Base-by-base conservation (phyloP, 2,888 invertebrate genomes). In the Choreutis nemorana region DNA sequence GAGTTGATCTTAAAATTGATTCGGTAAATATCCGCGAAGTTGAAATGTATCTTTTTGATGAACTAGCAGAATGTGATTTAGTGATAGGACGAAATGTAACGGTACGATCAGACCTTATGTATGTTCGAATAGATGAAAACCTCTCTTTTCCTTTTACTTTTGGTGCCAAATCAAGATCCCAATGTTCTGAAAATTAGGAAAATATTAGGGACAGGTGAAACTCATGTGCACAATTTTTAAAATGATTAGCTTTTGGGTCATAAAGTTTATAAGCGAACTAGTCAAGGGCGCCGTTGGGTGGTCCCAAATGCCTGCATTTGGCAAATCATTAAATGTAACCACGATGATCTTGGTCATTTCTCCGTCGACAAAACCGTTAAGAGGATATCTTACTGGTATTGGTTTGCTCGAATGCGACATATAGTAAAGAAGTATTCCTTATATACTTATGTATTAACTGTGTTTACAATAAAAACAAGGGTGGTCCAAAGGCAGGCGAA, bases 391-490 rank as follows among this genome's bases (percentile, higher is more conserved):
- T 7, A 13, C 6, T 22, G 22, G 14, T 31, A 23, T 23, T 31
- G 27, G 31, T 31, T 31, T 20, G 14, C 31, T n/a, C 16, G 33
- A 4, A 16, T 31, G 23, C 26, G 26, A 14, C 23, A 23, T 4
- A 23, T 14, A 2, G 18, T 31, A n/a, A 2, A 18, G 3, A 31
- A 31, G 15, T 31, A 31, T 6, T 23, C 26, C n/a, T n/a, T 1
- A 31, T 27, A 6, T 27, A 31, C 7, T 31, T 26, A n/a, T 9
- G 26, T 4, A 23, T 23, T 27, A 8, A 18, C 18, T 51, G 46
- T 26, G 14, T 39, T 13, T 52, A 49, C 32, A 42, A 45, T 15
- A 50, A 50, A 37, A 29, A 26, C 4, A 32, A 35, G 10, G 14
- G 39, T 11, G 30, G 30, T 2, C 16, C 24, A 14, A 31, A 31